Evolutionary conservation across 2,888 invertebrate species (phyloP), one percentile per base, ranked within the genome.

Genomic region (Lepidochrysops patricia): DNA sequence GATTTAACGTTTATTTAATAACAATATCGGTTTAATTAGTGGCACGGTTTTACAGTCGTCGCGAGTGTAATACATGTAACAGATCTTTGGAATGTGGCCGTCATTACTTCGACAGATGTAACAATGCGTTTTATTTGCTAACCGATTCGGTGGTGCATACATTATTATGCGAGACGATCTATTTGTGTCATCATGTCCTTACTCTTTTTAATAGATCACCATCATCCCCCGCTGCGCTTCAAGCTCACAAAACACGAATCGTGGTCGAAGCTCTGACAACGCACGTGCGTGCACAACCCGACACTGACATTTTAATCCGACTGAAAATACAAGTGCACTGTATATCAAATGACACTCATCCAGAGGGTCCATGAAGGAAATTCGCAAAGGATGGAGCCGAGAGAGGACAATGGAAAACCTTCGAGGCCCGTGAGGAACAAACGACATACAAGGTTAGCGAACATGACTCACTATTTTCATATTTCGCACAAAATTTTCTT

Each of bases 341-440:
- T 37, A 27, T 49, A 54, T 48, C 62, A 57, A 61, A 88, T 88
- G 88, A 88, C 87, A 75, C 76, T 86, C 64, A 82, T 84, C 67
- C 81, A 83, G 69, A 78, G 69, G 67, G 64, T 70, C 57, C 70
- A 70, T 65, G 77, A 77, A 63, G 68, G 64, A 57, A 76, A 74
- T 70, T 72, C 68, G 64, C 72, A 72, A 64, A 75, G 71, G 67
- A 86, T 87, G 86, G 82, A 79, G 57, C 72, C 75, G 63, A 91
- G 87, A 70, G 80, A 80, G 66, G 87, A 84, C 65, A 74, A 76
- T 68, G 90, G 86, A 70, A 91, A 91, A 77, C 79, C 90, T 65
- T 84, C 90, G 72, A 90, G 94, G 67, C 93, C 94, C 60, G 91
- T 94, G 67, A 90, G 94, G 75, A 94, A 91, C 90, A 92, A 93